A percentile compares a stretch with the other conserved stretches of the same genome.
These are phyloP conservation scores for Dermolepida albohirtum DNA, from an alignment of 2,888 invertebrate genomes.

Conservation along the genomic window DNA sequence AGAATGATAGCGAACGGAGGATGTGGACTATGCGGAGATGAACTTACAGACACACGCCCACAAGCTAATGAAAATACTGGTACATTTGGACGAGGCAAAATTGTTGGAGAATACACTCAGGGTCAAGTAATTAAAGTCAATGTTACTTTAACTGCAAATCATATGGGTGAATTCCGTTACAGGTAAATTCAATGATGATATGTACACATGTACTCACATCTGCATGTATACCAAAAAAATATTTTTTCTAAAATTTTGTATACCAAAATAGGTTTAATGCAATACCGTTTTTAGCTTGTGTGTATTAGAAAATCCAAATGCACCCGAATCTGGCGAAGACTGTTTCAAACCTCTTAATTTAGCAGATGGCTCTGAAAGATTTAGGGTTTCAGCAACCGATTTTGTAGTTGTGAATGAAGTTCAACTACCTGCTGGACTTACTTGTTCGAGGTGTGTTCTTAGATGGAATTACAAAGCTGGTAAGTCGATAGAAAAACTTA, in stretches of 20 bases:
- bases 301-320: constrained; percentile 47
- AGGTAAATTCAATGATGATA: constrained; percentile 48
- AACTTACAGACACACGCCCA: constrained; percentile 58
- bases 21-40: constrained; percentile 64
- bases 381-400: constrained; percentile 47
- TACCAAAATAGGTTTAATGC: too few relatives aligned
- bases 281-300: constrained; percentile 52
- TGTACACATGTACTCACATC: too few relatives aligned
- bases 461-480: constrained; percentile 62
- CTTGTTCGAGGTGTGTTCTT: constrained; percentile 60
- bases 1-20: constrained; percentile 52
- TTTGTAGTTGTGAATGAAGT: constrained; percentile 50
- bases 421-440: constrained; percentile 56
- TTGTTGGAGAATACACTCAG: constrained; percentile 59
- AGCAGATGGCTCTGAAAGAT: constrained; percentile 50
- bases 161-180: constrained; percentile 59
- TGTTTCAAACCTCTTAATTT: constrained; percentile 53
- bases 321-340: constrained; percentile 53
- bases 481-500: constrained; percentile 43
- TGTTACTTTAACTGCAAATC: constrained; percentile 63
- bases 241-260: too few relatives aligned
- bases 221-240: too few relatives aligned
- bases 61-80: constrained; percentile 64
- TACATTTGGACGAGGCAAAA: constrained; percentile 63
- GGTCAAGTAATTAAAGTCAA: constrained; percentile 57